These are phyloP conservation scores for Chlamydotis undulata DNA, from an alignment of 2,113 vertebrate species.

Conservation along the genomic window DNA sequence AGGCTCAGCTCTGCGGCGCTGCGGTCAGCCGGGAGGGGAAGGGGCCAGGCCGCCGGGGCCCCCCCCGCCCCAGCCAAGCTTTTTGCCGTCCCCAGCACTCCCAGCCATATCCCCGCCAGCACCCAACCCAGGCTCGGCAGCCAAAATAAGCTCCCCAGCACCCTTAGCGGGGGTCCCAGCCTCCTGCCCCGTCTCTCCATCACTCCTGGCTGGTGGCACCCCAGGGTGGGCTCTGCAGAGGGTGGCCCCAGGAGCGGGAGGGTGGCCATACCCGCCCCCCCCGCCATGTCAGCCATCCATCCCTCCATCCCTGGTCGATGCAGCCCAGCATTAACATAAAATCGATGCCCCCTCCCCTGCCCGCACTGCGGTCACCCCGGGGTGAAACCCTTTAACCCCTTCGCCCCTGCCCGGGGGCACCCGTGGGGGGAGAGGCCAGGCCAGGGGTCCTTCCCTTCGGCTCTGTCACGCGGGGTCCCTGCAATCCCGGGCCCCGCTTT, in stretches of 20 bases:
- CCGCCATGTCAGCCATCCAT: fast-evolving
- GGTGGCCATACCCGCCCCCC: background rate
- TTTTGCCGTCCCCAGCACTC: background rate
- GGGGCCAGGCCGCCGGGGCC: background rate
- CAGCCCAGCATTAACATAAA: background rate
- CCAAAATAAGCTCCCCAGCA: background rate
- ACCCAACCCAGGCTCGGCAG: background rate
- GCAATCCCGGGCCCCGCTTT: fast-evolving
- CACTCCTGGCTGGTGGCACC: background rate
- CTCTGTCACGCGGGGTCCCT: background rate
- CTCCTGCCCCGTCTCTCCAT: background rate
- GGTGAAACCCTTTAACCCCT: background rate
- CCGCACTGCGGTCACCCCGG: background rate
- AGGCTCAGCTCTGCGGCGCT: background rate
- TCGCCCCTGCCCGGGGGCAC: background rate
- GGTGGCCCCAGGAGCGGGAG: background rate
- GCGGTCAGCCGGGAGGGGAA: background rate
- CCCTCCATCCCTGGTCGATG: background rate
- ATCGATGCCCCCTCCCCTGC: background rate
- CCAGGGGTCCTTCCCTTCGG: fast-evolving
- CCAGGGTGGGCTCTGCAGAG: background rate
- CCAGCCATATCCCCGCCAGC: fast-evolving
- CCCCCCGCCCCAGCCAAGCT: background rate
- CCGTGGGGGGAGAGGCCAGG: background rate
- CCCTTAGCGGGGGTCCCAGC: background rate